Base-by-base conservation (phyloP, 30 jellyfish, hydroid and myxozoan genomes). In the Mastigias papua region DNA sequence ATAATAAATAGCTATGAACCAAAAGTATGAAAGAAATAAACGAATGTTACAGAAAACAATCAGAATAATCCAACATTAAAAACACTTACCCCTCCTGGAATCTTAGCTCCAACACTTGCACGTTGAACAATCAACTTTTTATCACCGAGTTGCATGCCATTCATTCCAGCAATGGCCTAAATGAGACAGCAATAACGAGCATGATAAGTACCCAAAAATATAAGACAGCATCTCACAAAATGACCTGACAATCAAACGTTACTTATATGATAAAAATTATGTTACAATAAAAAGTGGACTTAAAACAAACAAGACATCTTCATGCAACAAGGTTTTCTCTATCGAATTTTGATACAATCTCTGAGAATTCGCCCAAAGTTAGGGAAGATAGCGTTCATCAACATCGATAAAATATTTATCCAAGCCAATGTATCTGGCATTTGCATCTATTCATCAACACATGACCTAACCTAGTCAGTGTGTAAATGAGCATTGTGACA, bases 151-250 rank as follows among this genome's bases (percentile, higher is more conserved):
- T 96, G 99, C 99, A 96, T 96, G 13, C 98, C 98, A 75, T 96
- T 90, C 98, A 96, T 88, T 2, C 99, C 99, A 66, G 99, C 98
- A 17, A 96, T 96, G 11, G 99, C 99, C 99, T 96, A 48, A 26
- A 62, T 34, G 30, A 67, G 30, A 57, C 30, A 2, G 7, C 26
- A 57, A 16, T 57, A n/a, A 19, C 26, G 30, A 57, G 23, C 9
- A 57, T 11, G 11, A 37, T 37, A 37, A 11, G 6, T 3, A 37
- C 6, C 54, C 6, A 37, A 37, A 37, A 3, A 11, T n/a, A n/a
- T n/a, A n/a, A n/a, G n/a, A n/a, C n/a, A n/a, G n/a, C n/a, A n/a
- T n/a, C n/a, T n/a, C n/a, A n/a, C n/a, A n/a, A n/a, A n/a, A n/a
- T n/a, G n/a, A n/a, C n/a, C n/a, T n/a, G n/a, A n/a, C n/a, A n/a